These are phyloP conservation scores for Hirtodrosophila alboralis DNA, from an alignment of 2,888 invertebrate species.

Conservation along the genomic window DNA sequence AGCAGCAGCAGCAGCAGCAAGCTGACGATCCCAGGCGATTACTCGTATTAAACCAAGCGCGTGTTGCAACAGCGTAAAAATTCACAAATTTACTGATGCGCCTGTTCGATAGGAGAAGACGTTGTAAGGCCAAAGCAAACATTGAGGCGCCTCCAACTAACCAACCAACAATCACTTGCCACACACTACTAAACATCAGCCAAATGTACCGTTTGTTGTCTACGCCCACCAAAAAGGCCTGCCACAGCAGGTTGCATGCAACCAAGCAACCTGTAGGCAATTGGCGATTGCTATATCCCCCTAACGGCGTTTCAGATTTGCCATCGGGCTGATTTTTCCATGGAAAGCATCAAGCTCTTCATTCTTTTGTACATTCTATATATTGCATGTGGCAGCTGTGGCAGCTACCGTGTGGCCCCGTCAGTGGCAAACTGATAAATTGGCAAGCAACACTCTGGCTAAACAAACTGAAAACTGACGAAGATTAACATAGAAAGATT, in stretches of 20 bases:
- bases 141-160: conserved; percentile 38
- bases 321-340: conserved; percentile 58
- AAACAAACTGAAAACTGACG: conserved; percentile 5
- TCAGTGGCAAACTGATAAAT: conserved; percentile 9
- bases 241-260: conserved; percentile 8
- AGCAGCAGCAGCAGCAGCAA: conserved; percentile 18
- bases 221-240: conserved; percentile 41
- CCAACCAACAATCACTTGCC: no score
- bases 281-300: no score
- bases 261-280: background rate
- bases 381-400: conserved; percentile 27
- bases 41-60: conserved; percentile 66
- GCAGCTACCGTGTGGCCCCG: conserved; percentile 26
- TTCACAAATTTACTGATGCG: conserved; percentile 75
- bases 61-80: conserved; percentile 73
- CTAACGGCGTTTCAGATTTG: conserved; percentile 73
- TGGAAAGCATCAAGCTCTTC: conserved; percentile 42
- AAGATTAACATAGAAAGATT: conserved; percentile 5
- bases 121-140: conserved; percentile 11
- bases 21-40: conserved; percentile 53
- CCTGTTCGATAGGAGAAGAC: conserved; percentile 61
- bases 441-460: conserved; percentile 1
- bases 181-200: conserved; percentile 7
- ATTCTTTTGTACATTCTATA: background rate
- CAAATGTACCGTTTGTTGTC: conserved; percentile 49